Conservation (phyloP, 2,888 invertebrate species). For the Caenorhabditis sp. region DNA sequence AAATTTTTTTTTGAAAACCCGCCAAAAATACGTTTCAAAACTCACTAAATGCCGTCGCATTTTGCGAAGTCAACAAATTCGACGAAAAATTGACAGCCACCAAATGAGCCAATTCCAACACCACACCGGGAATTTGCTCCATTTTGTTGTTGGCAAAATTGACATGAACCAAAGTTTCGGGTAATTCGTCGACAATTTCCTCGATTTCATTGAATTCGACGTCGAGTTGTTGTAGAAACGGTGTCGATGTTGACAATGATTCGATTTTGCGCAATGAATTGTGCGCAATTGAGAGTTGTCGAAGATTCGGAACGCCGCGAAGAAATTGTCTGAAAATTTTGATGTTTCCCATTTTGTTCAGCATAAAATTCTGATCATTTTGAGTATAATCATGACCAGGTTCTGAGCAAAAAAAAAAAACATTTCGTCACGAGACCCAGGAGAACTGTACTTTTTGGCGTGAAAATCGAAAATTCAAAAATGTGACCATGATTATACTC, state of each 20-base stretch:
- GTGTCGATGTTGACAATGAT: slow-evolving; percentile 22
- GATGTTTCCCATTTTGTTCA: no score
- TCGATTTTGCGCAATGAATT: slow-evolving; percentile 47
- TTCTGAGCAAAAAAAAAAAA: no score
- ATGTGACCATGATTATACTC: no score
- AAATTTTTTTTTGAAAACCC: no score
- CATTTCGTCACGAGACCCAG: no score
- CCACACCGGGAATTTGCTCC: slow-evolving; percentile 47
- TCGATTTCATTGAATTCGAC: slow-evolving; percentile 38
- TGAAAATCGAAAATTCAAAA: no score
- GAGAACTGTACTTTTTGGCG: no score
- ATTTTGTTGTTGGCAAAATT: slow-evolving; percentile 59
- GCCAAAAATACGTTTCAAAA: not conserved
- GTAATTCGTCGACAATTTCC: slow-evolving; percentile 12
- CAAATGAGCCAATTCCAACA: slow-evolving; percentile 50
- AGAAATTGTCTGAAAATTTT: slow-evolving; percentile 37
- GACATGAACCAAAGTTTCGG: slow-evolving; percentile 55
- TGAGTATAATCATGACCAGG: no score
- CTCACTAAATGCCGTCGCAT: slow-evolving; percentile 37
- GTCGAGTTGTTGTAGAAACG: slow-evolving; percentile 58
- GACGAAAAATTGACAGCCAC: slow-evolving; percentile 59
- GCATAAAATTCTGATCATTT: no score
- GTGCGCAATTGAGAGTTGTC: slow-evolving; percentile 53
- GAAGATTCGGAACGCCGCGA: slow-evolving; percentile 38
- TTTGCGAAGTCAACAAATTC: slow-evolving; percentile 46